phyloP scores from a whole-genome alignment of 2,888 invertebrate genomes.

The Rhamnusium bicolor region DNA sequence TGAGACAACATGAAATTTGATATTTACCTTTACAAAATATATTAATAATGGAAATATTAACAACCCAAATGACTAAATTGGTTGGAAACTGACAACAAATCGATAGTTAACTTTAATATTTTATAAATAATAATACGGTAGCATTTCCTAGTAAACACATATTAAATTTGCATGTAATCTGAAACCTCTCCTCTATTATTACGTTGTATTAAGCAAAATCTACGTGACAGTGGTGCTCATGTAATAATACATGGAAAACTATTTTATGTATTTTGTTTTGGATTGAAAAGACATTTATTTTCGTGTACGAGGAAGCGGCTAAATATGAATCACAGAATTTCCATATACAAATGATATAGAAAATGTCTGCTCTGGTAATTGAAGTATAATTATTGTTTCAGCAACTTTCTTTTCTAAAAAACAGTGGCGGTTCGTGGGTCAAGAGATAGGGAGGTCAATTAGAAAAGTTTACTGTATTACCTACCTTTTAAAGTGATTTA shows the following conservation, averaged over 20 bases:
- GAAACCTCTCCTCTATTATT: conserved; percentile 16
- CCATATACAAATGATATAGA: no score
- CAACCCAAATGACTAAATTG: background rate
- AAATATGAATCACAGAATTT: no score
- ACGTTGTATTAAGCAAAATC: background rate
- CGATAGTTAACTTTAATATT: conserved; percentile 5
- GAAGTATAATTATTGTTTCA: no score
- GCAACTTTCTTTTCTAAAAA: no score
- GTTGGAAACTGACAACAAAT: conserved; percentile 13
- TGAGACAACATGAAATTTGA: background rate
- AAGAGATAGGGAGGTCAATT: no score
- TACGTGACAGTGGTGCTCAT: background rate
- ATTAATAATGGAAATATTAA: background rate
- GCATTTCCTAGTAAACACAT: conserved; percentile 12
- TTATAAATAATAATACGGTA: conserved; percentile 10
- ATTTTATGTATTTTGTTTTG: background rate
- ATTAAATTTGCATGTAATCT: conserved; percentile 14
- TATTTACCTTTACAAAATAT: background rate
- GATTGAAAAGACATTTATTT: background rate
- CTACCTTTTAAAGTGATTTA: no score
- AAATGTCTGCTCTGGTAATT: no score
- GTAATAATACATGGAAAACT: background rate
- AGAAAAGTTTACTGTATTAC: no score
- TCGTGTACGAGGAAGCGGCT: no score
- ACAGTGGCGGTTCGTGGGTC: no score